Evolutionary conservation across 2,113 vertebrate genomes (phyloP).

Genomic region (Eulemur macaco): DNA sequence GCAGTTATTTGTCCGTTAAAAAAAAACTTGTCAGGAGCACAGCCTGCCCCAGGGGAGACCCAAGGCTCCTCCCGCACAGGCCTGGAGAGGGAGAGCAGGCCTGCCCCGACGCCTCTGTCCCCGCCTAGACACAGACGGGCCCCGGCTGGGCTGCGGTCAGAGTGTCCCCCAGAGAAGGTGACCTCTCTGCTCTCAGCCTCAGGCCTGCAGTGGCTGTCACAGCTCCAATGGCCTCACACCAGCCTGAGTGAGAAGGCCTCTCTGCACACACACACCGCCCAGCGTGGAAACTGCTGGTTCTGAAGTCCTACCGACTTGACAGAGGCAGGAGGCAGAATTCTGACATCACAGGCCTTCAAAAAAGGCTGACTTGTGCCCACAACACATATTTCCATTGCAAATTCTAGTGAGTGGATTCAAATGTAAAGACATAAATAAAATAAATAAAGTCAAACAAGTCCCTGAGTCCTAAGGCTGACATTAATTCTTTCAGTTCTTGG

Average conservation of each 20-base stretch:
- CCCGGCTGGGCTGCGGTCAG: background rate
- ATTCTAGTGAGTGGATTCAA: background rate
- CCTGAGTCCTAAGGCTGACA: background rate
- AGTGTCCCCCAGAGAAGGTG: background rate
- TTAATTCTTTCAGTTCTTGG: background rate
- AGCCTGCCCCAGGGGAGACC: background rate
- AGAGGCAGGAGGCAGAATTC: background rate
- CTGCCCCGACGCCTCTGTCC: too few relatives aligned
- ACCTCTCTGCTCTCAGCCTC: background rate
- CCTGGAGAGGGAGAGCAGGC: background rate
- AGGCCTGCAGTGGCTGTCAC: background rate
- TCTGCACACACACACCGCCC: background rate
- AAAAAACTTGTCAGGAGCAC: background rate
- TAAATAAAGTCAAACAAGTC: background rate
- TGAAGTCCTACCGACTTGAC: background rate
- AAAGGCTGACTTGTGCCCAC: background rate
- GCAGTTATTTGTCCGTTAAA: background rate
- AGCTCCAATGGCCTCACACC: background rate
- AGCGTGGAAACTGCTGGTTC: background rate
- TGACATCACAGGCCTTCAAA: background rate
- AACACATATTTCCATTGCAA: background rate
- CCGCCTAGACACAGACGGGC: background rate
- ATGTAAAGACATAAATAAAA: background rate
- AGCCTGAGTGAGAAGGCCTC: accelerated
- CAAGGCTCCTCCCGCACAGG: background rate